phyloP scores from a whole-genome alignment of 2,113 vertebrate genomes.

The Corythaixoides concolor region DNA sequence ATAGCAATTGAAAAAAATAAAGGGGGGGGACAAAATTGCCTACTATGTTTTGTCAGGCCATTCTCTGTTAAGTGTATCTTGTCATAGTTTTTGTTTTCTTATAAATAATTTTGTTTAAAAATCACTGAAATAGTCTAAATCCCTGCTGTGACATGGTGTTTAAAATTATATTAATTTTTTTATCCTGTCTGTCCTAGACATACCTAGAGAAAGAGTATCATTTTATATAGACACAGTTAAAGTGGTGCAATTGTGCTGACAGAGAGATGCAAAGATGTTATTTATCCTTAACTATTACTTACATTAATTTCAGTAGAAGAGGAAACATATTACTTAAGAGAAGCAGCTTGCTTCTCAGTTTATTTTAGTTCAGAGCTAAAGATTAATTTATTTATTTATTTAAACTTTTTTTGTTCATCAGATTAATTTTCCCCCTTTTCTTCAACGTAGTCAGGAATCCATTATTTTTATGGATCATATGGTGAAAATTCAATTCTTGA shows the following conservation, averaged over 20 bases:
- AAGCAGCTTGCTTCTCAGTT: neutral
- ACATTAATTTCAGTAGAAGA: neutral
- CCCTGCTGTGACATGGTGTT: accelerated
- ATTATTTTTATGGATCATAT: neutral
- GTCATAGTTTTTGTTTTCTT: neutral
- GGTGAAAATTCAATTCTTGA: neutral
- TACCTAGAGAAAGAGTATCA: neutral
- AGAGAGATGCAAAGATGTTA: neutral
- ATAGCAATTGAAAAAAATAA: neutral
- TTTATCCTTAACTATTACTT: neutral
- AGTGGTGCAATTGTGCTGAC: neutral
- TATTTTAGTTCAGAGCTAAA: neutral
- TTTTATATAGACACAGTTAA: neutral
- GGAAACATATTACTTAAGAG: neutral
- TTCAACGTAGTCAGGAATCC: neutral
- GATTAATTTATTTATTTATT: neutral
- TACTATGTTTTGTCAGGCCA: neutral
- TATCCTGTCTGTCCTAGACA: neutral
- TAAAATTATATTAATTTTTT: neutral
- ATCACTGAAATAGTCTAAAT: neutral
- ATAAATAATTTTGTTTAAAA: neutral
- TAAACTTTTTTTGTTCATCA: neutral
- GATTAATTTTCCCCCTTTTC: neutral
- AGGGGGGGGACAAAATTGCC: neutral
- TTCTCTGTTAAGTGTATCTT: neutral